These are phyloP conservation scores for Ammospiza caudacuta DNA, from an alignment of 2,113 vertebrate species.

Conservation along the genomic window DNA sequence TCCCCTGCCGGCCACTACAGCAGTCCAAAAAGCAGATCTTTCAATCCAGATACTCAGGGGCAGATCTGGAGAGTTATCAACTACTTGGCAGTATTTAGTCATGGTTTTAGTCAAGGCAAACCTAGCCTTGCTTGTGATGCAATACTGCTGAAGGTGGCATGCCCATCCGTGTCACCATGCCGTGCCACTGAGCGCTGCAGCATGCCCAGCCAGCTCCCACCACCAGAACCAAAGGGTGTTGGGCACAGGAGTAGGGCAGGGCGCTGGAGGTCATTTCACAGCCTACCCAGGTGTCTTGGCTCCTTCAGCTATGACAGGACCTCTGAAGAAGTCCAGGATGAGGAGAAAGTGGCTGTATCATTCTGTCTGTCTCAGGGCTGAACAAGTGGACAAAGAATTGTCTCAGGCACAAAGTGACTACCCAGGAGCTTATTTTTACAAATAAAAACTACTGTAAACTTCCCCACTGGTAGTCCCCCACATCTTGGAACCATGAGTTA, in stretches of 20 bases:
- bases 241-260: rapidly evolving
- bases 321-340: neutral
- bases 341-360: neutral
- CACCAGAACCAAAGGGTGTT: rapidly evolving
- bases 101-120: neutral
- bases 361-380: neutral
- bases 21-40: neutral
- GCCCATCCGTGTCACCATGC: rapidly evolving
- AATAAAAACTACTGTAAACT: neutral
- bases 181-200: rapidly evolving
- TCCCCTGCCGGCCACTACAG: neutral
- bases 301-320: neutral
- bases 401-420: neutral
- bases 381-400: neutral
- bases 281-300: neutral
- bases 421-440: neutral
- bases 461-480: neutral
- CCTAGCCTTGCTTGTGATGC: rapidly evolving
- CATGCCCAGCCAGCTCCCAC: rapidly evolving
- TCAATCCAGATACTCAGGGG: neutral
- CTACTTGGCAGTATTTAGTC: neutral
- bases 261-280: neutral
- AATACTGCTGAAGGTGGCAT: rapidly evolving
- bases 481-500: neutral
- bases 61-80: neutral